Evolutionary conservation across 2,888 invertebrate genomes (phyloP).

Genomic region (Galeopsomyia nigrocyanea): DNA sequence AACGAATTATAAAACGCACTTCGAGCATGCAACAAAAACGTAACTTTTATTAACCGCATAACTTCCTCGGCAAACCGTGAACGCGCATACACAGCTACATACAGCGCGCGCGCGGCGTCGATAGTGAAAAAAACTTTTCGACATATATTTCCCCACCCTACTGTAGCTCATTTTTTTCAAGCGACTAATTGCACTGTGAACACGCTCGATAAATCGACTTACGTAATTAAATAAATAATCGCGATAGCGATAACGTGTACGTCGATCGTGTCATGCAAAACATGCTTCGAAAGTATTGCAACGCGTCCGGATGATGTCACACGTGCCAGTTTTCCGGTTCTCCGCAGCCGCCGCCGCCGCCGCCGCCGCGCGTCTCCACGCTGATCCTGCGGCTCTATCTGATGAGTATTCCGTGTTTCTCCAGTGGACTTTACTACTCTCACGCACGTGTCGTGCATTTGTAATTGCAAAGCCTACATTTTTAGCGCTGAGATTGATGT

Average conservation of each 20-base stretch:
- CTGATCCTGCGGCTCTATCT: background rate
- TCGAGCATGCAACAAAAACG: slow-evolving; percentile 17
- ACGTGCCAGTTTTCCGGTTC: slow-evolving; percentile 43
- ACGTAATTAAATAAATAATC: too few species aligned
- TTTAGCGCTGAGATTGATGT: too few species aligned
- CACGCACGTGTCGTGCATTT: too few species aligned
- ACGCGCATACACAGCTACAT: too few species aligned
- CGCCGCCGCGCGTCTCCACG: slow-evolving; percentile 32
- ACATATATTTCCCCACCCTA: too few species aligned
- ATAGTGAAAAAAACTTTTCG: too few species aligned
- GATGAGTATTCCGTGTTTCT: background rate
- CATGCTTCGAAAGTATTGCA: slow-evolving; percentile 22
- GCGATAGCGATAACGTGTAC: background rate
- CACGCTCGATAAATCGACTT: too few species aligned
- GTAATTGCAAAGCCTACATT: too few species aligned
- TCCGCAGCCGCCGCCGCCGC: slow-evolving; percentile 11
- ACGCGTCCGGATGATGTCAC: slow-evolving; percentile 41
- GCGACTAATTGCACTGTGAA: too few species aligned
- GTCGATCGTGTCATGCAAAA: slow-evolving; percentile 18
- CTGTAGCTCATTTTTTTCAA: too few species aligned
- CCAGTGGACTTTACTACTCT: too few species aligned
- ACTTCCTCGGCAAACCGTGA: background rate
- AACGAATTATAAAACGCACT: slow-evolving; percentile 34
- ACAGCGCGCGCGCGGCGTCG: too few species aligned
- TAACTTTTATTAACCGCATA: slow-evolving; percentile 3